These are phyloP conservation scores for Dysdera silvatica DNA, from an alignment of 1,140 invertebrate species.

Conservation along the genomic window DNA sequence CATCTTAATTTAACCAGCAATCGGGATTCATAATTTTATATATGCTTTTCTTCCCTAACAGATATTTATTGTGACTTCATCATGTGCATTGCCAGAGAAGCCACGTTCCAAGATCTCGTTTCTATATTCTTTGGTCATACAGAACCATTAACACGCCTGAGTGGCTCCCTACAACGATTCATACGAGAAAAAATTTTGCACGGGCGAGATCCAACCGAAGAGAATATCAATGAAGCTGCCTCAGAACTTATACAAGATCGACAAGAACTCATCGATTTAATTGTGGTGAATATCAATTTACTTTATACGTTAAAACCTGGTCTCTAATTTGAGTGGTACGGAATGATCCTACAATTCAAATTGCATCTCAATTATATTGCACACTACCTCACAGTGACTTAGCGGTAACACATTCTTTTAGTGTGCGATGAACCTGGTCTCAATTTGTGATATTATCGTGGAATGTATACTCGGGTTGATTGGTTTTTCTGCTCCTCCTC, in stretches of 20 bases:
- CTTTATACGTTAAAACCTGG: too few relatives aligned
- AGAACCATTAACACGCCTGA: slow-evolving; percentile 36
- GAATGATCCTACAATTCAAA: too few relatives aligned
- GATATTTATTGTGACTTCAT: slow-evolving; percentile 39
- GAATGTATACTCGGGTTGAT: too few relatives aligned
- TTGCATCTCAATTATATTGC: too few relatives aligned
- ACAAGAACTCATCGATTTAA: slow-evolving; percentile 19
- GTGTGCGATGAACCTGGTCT: too few relatives aligned
- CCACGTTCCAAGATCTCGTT: slow-evolving; percentile 47
- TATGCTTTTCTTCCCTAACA: slow-evolving; percentile 32
- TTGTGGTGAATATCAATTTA: too few relatives aligned
- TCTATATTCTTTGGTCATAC: slow-evolving; percentile 44
- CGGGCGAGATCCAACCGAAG: slow-evolving; percentile 34
- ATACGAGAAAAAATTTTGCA: slow-evolving; percentile 38
- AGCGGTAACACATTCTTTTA: too few relatives aligned
- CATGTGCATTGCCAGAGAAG: slow-evolving; percentile 36
- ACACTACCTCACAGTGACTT: too few relatives aligned
- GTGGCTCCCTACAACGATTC: slow-evolving; percentile 39
- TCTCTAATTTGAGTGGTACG: too few relatives aligned
- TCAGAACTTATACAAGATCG: slow-evolving; percentile 32
- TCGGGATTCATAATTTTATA: slow-evolving; percentile 14
- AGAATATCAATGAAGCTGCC: slow-evolving; percentile 37
- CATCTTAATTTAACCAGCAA: too few relatives aligned
- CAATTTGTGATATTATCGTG: too few relatives aligned
- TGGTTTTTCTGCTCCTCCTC: too few relatives aligned